Evolutionary conservation across 2,113 vertebrate genomes (phyloP), one percentile per base, ranked within the genome.

Genomic region (Myodes glareolus): DNA sequence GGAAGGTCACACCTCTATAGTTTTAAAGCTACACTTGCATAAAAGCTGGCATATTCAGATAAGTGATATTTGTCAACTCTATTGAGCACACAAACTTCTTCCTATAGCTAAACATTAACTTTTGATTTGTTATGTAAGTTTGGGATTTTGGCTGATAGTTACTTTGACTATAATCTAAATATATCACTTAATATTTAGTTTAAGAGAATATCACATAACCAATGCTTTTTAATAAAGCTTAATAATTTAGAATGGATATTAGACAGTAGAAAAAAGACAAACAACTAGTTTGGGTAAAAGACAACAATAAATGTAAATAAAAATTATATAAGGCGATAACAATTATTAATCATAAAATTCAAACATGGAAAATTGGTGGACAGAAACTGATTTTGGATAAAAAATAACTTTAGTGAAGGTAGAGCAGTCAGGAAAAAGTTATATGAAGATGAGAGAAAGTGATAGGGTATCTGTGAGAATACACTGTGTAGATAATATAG

Each of bases 141-240:
- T 8, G 47, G 5, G 36, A 17, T 6, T 76, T 92, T 91, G 10
- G 3, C 42, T 63, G 82, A 42, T 86, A 17, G 52, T 63, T 90
- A 77, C 3, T 65, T 90, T 94, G 36, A 1, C 2, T 61, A 29
- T 52, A 47, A 70, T 94, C 58, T 81, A 12, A 91, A 72, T 6
- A 17, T 55, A 89, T 65, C 10, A 85, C 72, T 87, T 70, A 55
- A 82, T 63, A 52, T 96, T 87, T 93, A 16, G 75, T 58, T 91
- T 21, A 77, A 55, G 3, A 72, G 17, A 72, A 0, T 90, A 8
- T 29, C 31, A 77, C 50, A 91, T 86, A 81, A 29, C 91, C 6
- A 50, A 65, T 85, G 1, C 5, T 33, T 84, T 14, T 65, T 82
- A 39, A 68, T 77, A 4, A 21, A 86, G 86, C 52, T 70, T 5